phyloP scores from a whole-genome alignment of 2,888 invertebrate species.

The Himalopsyche tibetana region DNA sequence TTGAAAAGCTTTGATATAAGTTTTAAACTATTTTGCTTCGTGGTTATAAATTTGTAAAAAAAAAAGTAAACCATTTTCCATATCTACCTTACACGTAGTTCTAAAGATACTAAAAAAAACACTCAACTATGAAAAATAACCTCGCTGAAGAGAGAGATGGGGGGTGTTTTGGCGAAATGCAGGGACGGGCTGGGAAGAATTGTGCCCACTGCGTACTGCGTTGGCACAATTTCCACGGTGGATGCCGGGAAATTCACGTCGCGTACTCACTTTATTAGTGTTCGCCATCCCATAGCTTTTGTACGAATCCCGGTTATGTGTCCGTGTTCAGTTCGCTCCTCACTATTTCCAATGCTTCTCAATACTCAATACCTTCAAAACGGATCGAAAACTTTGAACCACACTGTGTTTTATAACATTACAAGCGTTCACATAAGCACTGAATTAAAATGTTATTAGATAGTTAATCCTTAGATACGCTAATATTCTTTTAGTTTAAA shows the following conservation, averaged over 20 bases:
- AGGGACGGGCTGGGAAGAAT: constrained; percentile 7
- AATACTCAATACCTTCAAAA: neutral
- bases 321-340: constrained; percentile 27
- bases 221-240: constrained; percentile 60
- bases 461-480: too few relatives aligned
- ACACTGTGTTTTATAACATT: too few relatives aligned
- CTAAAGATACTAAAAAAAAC: neutral
- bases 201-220: constrained; percentile 41
- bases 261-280: constrained; percentile 64
- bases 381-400: too few relatives aligned
- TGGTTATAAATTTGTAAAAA: too few relatives aligned
- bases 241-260: constrained; percentile 60
- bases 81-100: neutral
- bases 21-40: too few relatives aligned
- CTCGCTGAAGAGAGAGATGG: neutral
- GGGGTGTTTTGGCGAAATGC: neutral
- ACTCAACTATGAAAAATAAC: constrained; percentile 17
- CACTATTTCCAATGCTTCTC: constrained; percentile 23
- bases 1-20: too few relatives aligned
- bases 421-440: too few relatives aligned
- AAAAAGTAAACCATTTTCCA: too few relatives aligned
- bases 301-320: constrained; percentile 10
- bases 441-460: too few relatives aligned
- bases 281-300: constrained; percentile 46
- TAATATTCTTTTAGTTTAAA: too few relatives aligned